phyloP scores from a whole-genome alignment of 2,797 vertebrate genomes.

The Halcyon smyrnensis region DNA sequence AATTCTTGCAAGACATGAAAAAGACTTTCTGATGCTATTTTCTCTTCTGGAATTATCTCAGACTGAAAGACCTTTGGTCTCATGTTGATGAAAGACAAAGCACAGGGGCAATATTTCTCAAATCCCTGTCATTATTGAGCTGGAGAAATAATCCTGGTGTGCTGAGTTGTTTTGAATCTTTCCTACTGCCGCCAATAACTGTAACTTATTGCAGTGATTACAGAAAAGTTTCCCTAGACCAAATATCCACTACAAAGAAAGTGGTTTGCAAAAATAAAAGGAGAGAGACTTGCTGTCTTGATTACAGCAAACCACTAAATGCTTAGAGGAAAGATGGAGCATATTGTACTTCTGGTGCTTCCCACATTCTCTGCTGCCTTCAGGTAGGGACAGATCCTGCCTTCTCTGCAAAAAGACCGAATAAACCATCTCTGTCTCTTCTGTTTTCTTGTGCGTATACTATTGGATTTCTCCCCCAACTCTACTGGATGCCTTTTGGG shows the following conservation, averaged over 20 bases:
- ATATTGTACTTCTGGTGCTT: neutral
- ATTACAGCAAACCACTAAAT: neutral
- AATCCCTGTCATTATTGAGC: constrained; percentile 4
- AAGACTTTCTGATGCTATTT: constrained; percentile 39
- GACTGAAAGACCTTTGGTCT: constrained; percentile 2
- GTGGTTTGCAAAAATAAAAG: neutral
- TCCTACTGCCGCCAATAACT: neutral
- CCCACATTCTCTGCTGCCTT: neutral
- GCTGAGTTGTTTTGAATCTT: constrained; percentile 13
- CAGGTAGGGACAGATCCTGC: neutral
- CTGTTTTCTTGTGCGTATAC: neutral
- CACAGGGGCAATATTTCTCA: constrained; percentile 12
- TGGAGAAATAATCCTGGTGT: constrained; percentile 25
- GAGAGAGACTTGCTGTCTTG: neutral
- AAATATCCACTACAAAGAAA: neutral
- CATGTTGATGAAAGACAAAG: constrained; percentile 36
- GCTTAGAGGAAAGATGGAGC: neutral
- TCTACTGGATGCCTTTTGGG: neutral
- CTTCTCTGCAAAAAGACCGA: neutral
- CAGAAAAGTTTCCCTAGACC: neutral
- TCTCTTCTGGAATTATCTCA: constrained; percentile 42
- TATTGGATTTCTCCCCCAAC: neutral
- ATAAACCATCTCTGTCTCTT: neutral
- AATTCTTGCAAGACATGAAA: neutral
- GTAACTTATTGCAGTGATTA: neutral